phyloP scores from a whole-genome alignment of 2,888 invertebrate genomes.

The Suillia variegata region DNA sequence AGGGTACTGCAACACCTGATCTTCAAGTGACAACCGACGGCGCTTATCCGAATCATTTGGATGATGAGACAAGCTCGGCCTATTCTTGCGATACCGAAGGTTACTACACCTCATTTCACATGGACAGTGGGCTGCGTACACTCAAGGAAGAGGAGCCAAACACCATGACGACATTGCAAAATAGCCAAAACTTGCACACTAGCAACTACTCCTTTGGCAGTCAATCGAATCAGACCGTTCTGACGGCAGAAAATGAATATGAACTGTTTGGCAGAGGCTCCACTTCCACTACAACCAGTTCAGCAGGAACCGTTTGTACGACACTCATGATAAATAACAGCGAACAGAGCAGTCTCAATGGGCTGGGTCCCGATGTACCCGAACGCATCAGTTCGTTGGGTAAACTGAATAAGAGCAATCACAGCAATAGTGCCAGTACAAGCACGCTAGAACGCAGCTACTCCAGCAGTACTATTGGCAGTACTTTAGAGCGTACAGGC shows the following conservation, averaged over 20 bases:
- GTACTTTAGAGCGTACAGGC: conserved; percentile 60
- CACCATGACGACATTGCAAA: conserved; percentile 75
- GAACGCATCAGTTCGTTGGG: conserved; percentile 80
- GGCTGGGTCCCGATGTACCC: conserved; percentile 74
- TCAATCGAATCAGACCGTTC: conserved; percentile 71
- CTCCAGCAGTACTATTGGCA: conserved; percentile 61
- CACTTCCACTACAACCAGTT: conserved; percentile 88
- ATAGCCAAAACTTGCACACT: conserved; percentile 67
- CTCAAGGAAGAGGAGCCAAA: conserved; percentile 73
- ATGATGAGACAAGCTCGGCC: conserved; percentile 88
- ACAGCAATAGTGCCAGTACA: conserved; percentile 64
- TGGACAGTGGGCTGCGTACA: conserved; percentile 91
- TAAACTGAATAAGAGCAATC: conserved; percentile 64
- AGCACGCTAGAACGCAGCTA: conserved; percentile 67
- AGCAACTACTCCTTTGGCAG: conserved; percentile 72
- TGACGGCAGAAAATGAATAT: conserved; percentile 84
- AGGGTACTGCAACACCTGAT: conserved; percentile 83
- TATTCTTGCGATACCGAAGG: conserved; percentile 97
- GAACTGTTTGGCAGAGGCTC: conserved; percentile 91
- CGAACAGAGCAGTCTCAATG: conserved; percentile 65
- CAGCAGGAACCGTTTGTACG: conserved; percentile 88
- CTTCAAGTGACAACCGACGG: conserved; percentile 73
- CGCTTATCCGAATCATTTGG: conserved; percentile 63
- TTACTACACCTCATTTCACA: conserved; percentile 96
- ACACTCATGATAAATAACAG: conserved; percentile 73